Evolutionary conservation across 2,888 invertebrate species (phyloP).

Genomic region (Coelogynopora nodosa): DNA sequence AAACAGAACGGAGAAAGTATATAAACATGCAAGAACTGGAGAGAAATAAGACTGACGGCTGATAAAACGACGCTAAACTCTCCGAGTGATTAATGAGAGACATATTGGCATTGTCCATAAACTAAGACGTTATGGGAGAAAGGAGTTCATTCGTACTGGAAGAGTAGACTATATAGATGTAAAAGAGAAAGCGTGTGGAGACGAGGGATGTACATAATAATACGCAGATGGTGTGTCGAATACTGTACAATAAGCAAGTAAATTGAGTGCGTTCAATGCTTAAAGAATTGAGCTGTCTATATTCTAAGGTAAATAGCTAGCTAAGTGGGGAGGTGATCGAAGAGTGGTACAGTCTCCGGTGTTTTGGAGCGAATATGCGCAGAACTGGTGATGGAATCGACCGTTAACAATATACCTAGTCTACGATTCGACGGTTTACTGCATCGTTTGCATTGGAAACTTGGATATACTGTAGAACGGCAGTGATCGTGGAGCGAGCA

Average conservation of each 20-base stretch:
- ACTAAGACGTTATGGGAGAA: neutral
- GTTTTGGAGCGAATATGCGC: neutral
- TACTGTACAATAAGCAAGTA: neutral
- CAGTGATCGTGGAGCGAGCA: neutral
- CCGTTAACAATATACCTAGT: neutral
- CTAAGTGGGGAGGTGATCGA: neutral
- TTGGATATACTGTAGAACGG: neutral
- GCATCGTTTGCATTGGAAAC: neutral
- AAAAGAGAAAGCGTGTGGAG: neutral
- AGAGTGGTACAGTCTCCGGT: neutral
- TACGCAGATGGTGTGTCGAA: neutral
- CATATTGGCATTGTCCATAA: constrained; percentile 5
- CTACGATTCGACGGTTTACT: neutral
- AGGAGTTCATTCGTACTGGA: neutral
- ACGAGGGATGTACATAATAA: neutral
- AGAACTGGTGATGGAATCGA: neutral
- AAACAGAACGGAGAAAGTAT: neutral
- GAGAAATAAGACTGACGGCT: constrained; percentile 7
- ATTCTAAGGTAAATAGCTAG: neutral
- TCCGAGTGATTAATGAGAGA: constrained; percentile 4
- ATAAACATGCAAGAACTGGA: neutral
- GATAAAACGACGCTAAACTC: neutral
- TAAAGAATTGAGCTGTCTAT: neutral
- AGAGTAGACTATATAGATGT: neutral
- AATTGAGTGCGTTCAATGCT: neutral